Percentiles rank a stretch among this genome's conserved stretches.
These are phyloP conservation scores for Hozukius guyotensis DNA, from an alignment of 2,797 vertebrate genomes.

Conservation along the genomic window DNA sequence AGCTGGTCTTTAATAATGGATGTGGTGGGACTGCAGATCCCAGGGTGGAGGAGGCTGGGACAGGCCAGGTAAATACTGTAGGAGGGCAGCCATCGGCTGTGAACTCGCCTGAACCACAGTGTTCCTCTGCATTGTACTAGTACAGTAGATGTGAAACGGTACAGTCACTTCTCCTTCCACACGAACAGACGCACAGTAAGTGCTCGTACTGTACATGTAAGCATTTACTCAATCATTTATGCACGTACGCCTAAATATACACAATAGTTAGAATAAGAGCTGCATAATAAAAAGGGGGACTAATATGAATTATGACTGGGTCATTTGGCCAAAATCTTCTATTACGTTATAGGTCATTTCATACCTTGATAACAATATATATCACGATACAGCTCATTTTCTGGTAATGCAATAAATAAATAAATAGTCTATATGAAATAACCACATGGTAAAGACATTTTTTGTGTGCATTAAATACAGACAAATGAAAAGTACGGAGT, in stretches of 20 bases:
- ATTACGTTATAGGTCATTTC: too few species aligned
- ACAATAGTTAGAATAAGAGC: too few species aligned
- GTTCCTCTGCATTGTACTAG: conserved; percentile 43
- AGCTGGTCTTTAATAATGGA: conserved; percentile 83
- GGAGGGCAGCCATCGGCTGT: conserved; percentile 47
- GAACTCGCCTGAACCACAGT: conserved; percentile 37
- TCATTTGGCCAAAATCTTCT: too few species aligned
- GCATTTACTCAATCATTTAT: conserved; percentile 27
- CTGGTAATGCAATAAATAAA: too few species aligned
- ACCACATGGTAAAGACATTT: too few species aligned
- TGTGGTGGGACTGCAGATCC: conserved; percentile 81
- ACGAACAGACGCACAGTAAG: background rate
- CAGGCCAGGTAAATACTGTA: conserved; percentile 57
- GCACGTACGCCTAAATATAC: background rate
- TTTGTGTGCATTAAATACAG: too few species aligned
- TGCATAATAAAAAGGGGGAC: background rate
- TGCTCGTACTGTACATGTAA: conserved; percentile 5
- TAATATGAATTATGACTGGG: background rate
- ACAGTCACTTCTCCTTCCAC: background rate
- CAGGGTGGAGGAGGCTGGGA: conserved; percentile 62
- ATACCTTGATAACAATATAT: too few species aligned
- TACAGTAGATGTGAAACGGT: conserved; percentile 16
- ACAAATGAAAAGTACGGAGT: too few species aligned
- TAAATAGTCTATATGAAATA: too few species aligned
- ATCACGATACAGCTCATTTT: too few species aligned